Conservation (phyloP, 2,888 invertebrate genomes). For the Patella ulyssiponensis region DNA sequence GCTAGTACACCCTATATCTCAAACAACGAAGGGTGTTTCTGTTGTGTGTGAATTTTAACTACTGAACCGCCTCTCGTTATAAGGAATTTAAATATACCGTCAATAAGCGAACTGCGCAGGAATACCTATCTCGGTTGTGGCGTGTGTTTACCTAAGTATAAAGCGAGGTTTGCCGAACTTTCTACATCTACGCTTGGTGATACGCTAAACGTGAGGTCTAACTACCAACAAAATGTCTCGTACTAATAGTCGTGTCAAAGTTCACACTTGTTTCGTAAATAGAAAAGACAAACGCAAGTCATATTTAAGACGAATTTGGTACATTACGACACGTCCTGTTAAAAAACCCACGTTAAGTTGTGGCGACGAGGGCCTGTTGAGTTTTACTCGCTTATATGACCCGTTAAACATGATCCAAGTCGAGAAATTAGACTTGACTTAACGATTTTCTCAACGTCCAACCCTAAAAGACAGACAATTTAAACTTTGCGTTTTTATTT, state of each 20-base stretch:
- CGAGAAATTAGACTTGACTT: no score
- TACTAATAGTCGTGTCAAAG: neutral
- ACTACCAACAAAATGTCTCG: neutral
- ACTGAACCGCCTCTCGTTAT: neutral
- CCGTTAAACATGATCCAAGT: no score
- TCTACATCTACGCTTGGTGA: neutral
- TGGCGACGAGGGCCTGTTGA: no score
- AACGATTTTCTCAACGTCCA: no score
- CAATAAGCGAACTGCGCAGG: no score
- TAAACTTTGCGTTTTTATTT: no score
- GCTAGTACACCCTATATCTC: neutral
- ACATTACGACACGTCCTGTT: neutral
- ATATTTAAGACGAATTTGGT: neutral
- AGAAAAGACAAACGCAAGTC: neutral
- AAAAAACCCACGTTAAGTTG: no score
- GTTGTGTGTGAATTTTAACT: neutral
- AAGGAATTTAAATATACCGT: neutral
- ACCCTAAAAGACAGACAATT: no score
- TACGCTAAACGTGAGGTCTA: neutral
- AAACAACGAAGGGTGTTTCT: neutral
- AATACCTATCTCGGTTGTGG: no score
- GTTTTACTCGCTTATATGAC: no score
- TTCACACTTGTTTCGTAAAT: conserved; percentile 5
- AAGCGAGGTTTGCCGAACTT: neutral
- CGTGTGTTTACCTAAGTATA: neutral